Evolutionary conservation across 2,888 invertebrate species (phyloP).

Genomic region (Macrophya alboannulata): DNA sequence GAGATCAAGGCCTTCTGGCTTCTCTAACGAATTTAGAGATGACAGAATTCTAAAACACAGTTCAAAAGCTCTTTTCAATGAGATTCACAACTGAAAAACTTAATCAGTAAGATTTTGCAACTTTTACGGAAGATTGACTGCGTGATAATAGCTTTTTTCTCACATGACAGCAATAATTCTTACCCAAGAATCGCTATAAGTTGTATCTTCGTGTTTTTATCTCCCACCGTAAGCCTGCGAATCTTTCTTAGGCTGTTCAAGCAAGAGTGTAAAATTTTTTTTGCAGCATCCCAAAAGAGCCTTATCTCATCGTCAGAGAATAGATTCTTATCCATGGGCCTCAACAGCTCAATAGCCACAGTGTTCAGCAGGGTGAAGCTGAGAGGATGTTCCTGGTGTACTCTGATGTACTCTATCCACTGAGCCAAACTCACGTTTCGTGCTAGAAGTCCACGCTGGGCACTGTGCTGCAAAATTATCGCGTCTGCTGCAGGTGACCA

Average conservation of each 20-base stretch:
- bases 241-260: slow-evolving; percentile 89
- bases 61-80: neutral
- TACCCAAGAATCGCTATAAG: slow-evolving; percentile 86
- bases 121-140: neutral
- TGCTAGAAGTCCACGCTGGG: slow-evolving; percentile 93
- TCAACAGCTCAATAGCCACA: slow-evolving; percentile 87
- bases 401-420: slow-evolving; percentile 90
- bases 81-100: slow-evolving; percentile 13
- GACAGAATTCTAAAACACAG: slow-evolving; percentile 83
- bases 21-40: slow-evolving; percentile 84
- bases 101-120: neutral
- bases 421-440: slow-evolving; percentile 88
- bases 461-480: slow-evolving; percentile 95
- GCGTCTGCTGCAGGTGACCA: slow-evolving; percentile 92
- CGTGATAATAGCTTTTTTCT: neutral
- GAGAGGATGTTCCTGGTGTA: slow-evolving; percentile 92
- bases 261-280: slow-evolving; percentile 89
- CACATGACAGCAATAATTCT: slow-evolving; percentile 56
- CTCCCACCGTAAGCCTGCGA: slow-evolving; percentile 87
- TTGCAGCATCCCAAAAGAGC: slow-evolving; percentile 91
- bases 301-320: slow-evolving; percentile 85
- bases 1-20: slow-evolving; percentile 85
- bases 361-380: slow-evolving; percentile 90
- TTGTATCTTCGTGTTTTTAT: slow-evolving; percentile 87
- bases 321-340: slow-evolving; percentile 84